Evolutionary conservation across 2,797 vertebrate genomes (phyloP).

Genomic region (Acanthornis magna): DNA sequence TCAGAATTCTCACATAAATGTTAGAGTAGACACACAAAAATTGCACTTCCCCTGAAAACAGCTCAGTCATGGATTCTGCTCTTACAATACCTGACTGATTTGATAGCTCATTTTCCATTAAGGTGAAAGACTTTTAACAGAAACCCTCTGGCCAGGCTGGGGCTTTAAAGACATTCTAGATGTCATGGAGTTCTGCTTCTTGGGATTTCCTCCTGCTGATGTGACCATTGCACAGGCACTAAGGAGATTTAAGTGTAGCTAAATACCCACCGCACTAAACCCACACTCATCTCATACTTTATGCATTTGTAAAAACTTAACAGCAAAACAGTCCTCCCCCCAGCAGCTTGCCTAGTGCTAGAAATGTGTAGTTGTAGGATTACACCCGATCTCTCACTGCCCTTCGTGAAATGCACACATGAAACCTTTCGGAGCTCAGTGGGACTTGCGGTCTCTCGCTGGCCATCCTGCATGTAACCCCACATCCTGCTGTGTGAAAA

Average conservation of each 20-base stretch:
- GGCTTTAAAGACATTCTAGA: not conserved
- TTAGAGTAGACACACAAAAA: not conserved
- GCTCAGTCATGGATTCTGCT: not conserved
- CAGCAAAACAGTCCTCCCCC: not conserved
- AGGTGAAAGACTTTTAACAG: not conserved
- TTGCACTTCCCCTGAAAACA: not conserved
- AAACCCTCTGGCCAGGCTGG: not conserved
- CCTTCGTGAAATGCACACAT: not conserved
- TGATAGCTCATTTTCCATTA: not conserved
- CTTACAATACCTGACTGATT: not conserved
- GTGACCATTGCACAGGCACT: not conserved
- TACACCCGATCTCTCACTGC: not conserved
- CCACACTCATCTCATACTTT: not conserved
- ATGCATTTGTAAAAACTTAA: not conserved
- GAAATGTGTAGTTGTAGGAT: not conserved
- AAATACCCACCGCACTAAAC: not conserved
- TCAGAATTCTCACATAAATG: not conserved
- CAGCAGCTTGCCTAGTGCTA: rapidly evolving
- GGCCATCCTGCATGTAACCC: not conserved
- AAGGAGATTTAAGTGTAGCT: not conserved
- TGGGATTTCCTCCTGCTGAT: not conserved
- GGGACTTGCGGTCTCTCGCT: not conserved
- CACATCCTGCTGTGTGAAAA: not conserved
- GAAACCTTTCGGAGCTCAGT: not conserved
- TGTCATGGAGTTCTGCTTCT: not conserved